Evolutionary conservation across 2,113 vertebrate genomes (phyloP), one percentile per base, ranked within the genome.

Genomic region (Procavia capensis): DNA sequence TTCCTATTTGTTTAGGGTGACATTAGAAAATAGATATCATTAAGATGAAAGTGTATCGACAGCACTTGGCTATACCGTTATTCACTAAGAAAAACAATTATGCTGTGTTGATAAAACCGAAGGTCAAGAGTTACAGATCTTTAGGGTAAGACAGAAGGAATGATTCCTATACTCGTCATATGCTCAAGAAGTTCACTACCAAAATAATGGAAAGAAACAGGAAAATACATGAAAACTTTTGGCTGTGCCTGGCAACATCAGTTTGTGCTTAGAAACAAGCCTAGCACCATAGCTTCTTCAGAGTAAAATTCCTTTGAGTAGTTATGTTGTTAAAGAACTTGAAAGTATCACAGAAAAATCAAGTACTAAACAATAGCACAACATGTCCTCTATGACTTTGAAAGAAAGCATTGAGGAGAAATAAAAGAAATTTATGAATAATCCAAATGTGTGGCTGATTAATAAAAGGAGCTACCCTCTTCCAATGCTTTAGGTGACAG

Each of bases 311-410:
- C 25, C 34, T 86, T 57, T 83, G 31, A 88, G 5, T 25, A 63
- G 63, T 85, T 85, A 74, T 47, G 82, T 63, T 75, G 27, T 2
- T 86, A 8, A 79, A 94, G 9, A 22, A 70, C 91, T 86, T 91
- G 25, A 91, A 94, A 93, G 75, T 80, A 88, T 24, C 82, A 1
- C 39, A 86, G 39, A 8, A 88, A 92, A 95, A 93, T 87, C 25
- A 89, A 90, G 41, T 64, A 72, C 5, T 72, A 31, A 95, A 74
- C 31, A 92, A 64, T 45, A 92, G 31, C 39, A 31, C 13, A 88
- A 22, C 25, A 66, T 79, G 45, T 80, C 76, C 43, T 83, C 96
- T 92, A 43, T 70, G 29, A 45, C 22, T 57, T 91, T 96, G 50
- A 94, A 85, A 54, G 64, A 76, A 83, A 93, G 20, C 11, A 81